Percentiles rank a stretch among this genome's conserved stretches.
Conservation (phyloP, 2,113 vertebrate species). For the Sinocyclocheilus anshuiensis region DNA sequence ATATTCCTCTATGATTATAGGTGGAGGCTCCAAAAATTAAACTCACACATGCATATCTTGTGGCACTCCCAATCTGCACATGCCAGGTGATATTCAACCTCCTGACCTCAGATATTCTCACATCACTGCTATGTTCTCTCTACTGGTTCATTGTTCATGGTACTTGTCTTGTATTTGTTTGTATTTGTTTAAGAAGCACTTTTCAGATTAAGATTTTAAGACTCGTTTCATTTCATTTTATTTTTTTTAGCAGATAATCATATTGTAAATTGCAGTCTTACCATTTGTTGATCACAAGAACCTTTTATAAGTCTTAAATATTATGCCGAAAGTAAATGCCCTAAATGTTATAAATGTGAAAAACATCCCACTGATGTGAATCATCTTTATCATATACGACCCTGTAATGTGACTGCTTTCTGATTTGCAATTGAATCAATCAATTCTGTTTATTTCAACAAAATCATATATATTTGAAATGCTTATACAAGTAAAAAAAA, state of each 20-base stretch:
- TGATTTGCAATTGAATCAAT: not conserved
- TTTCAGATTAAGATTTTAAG: too few species aligned
- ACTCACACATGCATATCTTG: not conserved
- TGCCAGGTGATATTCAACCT: not conserved
- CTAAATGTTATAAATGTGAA: not conserved
- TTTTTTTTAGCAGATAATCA: too few species aligned
- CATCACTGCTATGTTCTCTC: not conserved
- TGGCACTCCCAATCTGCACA: not conserved
- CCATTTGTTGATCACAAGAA: not conserved
- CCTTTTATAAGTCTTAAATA: not conserved
- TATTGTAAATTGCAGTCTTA: too few species aligned
- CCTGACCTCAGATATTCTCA: not conserved
- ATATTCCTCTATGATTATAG: slow-evolving; percentile 72
- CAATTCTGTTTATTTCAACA: not conserved
- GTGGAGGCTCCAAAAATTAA: slow-evolving; percentile 61
- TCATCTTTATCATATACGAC: not conserved
- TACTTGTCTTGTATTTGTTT: not conserved
- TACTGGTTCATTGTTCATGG: not conserved
- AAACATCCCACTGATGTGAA: not conserved
- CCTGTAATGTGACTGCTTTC: not conserved
- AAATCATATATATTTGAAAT: not conserved
- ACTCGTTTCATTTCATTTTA: too few species aligned
- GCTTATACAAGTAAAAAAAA: too few species aligned
- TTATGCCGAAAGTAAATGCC: not conserved
- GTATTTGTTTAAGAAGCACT: not conserved